Conservation (phyloP, 2,797 vertebrate species). For the Poeciliopsis turneri region DNA sequence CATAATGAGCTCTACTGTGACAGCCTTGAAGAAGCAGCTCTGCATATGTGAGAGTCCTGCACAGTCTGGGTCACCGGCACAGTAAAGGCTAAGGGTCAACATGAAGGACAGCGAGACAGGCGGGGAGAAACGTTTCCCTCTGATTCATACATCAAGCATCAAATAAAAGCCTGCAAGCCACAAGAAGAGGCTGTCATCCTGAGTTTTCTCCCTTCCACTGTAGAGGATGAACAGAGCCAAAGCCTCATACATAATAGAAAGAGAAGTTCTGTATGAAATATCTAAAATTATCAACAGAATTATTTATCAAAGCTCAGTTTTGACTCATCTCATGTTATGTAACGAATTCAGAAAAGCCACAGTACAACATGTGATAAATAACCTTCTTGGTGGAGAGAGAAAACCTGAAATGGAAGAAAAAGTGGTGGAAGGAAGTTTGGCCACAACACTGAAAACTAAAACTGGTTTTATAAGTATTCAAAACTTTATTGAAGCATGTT, state of each 20-base stretch:
- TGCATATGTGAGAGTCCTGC: slow-evolving; percentile 3
- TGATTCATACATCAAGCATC: slow-evolving; percentile 49
- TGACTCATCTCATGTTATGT: slow-evolving; percentile 27
- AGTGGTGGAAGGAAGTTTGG: neutral
- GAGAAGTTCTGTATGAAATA: slow-evolving; percentile 13
- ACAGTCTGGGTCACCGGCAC: slow-evolving; percentile 17
- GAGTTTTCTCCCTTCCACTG: slow-evolving; percentile 29
- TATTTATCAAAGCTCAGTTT: slow-evolving; percentile 30
- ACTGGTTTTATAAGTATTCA: neutral
- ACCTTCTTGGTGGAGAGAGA: neutral
- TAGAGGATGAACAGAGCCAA: slow-evolving; percentile 35
- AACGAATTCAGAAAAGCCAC: slow-evolving; percentile 6
- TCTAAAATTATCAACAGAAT: slow-evolving; percentile 29
- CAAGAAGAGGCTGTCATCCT: slow-evolving; percentile 45
- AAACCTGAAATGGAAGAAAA: neutral
- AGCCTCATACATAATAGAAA: slow-evolving; percentile 37
- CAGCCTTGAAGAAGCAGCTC: slow-evolving; percentile 15
- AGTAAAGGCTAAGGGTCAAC: slow-evolving; percentile 14
- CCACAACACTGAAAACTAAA: neutral
- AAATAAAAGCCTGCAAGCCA: slow-evolving; percentile 44
- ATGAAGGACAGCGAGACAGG: slow-evolving; percentile 39
- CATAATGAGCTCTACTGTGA: slow-evolving; percentile 20
- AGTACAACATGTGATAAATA: neutral
- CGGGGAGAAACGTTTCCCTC: slow-evolving; percentile 26
- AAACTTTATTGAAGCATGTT: neutral